phyloP scores from a whole-genome alignment of 2,888 invertebrate species.

The Fissipunctia ypsillon region DNA sequence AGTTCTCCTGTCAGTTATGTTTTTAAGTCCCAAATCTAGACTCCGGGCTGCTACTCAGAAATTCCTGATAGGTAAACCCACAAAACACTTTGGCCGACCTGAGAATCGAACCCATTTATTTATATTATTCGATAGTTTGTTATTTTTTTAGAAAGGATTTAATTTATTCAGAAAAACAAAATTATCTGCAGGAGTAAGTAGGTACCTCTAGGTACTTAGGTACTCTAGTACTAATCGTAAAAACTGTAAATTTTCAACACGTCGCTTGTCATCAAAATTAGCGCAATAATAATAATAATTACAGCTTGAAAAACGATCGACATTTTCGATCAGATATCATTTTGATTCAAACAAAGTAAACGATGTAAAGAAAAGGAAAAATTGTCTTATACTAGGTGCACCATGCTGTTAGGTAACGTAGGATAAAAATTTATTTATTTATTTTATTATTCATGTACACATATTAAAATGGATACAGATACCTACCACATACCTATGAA shows the following conservation, averaged over 20 bases:
- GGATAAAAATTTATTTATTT: not conserved
- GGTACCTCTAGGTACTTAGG: no score
- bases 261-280: not conserved
- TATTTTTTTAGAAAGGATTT: no score
- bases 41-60: not conserved
- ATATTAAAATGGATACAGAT: no score
- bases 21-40: not conserved
- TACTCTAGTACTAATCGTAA: not conserved
- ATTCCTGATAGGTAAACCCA: no score
- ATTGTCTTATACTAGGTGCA: constrained; percentile 27
- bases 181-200: not conserved
- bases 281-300: constrained; percentile 5
- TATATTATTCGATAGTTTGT: not conserved
- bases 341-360: constrained; percentile 59
- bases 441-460: not conserved
- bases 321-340: constrained; percentile 44
- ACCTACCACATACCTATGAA: not conserved
- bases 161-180: not conserved
- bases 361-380: constrained; percentile 46
- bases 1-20: not conserved
- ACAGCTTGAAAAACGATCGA: constrained; percentile 13
- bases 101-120: not conserved
- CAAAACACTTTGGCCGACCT: no score
- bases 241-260: not conserved
- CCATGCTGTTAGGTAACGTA: not conserved